phyloP scores from a whole-genome alignment of 23 tunicate species.

The Clavelina lepadiformis region DNA sequence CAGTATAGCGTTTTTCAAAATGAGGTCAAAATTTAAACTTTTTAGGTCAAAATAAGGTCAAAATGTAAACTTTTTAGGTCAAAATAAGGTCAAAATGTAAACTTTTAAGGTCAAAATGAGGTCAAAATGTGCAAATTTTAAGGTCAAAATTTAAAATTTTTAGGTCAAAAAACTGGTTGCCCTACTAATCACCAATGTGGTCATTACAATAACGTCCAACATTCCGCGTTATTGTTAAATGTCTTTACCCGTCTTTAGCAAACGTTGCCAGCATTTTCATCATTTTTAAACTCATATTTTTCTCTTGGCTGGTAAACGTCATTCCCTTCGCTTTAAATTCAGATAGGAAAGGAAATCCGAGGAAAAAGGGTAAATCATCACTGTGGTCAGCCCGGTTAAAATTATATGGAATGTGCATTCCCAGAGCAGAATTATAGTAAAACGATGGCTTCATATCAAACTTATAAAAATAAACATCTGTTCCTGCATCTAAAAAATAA shows the following conservation, averaged over 20 bases:
- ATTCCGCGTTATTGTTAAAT: no score
- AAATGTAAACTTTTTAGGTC: no score
- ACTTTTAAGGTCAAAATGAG: no score
- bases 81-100: no score
- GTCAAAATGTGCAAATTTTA: no score
- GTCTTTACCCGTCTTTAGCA: slow-evolving; percentile 72
- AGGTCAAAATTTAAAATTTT: no score
- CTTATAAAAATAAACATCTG: slow-evolving; percentile 48
- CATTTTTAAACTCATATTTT: slow-evolving; percentile 33
- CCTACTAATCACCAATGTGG: no score
- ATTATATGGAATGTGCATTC: slow-evolving; percentile 27
- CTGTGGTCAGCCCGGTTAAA: slow-evolving; percentile 63
- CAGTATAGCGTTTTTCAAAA: no score
- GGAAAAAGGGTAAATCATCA: slow-evolving; percentile 56
- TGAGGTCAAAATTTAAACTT: no score
- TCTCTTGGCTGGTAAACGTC: slow-evolving; percentile 53
- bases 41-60: no score
- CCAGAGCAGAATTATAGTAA: slow-evolving; percentile 22
- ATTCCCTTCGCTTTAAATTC: slow-evolving; percentile 35
- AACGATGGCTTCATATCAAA: slow-evolving; percentile 48
- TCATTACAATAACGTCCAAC: no score
- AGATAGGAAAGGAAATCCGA: slow-evolving; percentile 75
- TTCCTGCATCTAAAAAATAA: slow-evolving; percentile 28
- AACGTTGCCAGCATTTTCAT: slow-evolving; percentile 71
- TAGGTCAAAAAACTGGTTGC: no score